Conservation (phyloP, 1,140 invertebrate species). For the Muscidifurax raptorellus region DNA sequence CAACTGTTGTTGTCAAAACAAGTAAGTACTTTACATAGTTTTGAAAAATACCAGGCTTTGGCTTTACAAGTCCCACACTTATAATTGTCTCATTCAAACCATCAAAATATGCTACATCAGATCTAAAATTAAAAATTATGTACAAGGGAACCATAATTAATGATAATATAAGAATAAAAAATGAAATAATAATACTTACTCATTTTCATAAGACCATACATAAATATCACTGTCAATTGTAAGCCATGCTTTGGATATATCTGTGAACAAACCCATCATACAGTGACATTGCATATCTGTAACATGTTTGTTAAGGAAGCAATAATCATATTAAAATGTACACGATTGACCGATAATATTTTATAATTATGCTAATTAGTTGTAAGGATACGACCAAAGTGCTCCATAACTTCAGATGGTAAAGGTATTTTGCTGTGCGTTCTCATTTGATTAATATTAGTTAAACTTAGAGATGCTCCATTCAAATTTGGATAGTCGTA, state of each 20-base stretch:
- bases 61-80: slow-evolving; percentile 89
- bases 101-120: slow-evolving; percentile 95
- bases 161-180: background rate
- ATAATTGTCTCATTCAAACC: slow-evolving; percentile 93
- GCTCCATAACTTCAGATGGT: slow-evolving; percentile 93
- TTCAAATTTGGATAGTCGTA: slow-evolving; percentile 91
- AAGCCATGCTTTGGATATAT: slow-evolving; percentile 96
- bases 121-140: slow-evolving; percentile 77
- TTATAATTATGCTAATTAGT: background rate
- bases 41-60: slow-evolving; percentile 91
- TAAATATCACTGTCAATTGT: slow-evolving; percentile 99
- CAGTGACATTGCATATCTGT: slow-evolving; percentile 95
- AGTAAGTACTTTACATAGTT: slow-evolving; percentile 94
- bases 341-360: slow-evolving; percentile 48
- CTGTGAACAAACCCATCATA: slow-evolving; percentile 96
- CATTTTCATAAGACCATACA: slow-evolving; percentile 81
- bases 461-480: slow-evolving; percentile 79
- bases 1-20: slow-evolving; percentile 92
- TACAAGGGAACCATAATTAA: too few species aligned
- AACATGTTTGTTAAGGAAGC: slow-evolving; percentile 60
- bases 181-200: slow-evolving; percentile 56
- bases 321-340: slow-evolving; percentile 55
- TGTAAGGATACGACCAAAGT: slow-evolving; percentile 93
- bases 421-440: slow-evolving; percentile 89
- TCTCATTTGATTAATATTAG: slow-evolving; percentile 86